A percentile compares a stretch with the other conserved stretches of the same genome.
Conservation (phyloP, 2,797 vertebrate genomes). For the Sebastes steindachneri region DNA sequence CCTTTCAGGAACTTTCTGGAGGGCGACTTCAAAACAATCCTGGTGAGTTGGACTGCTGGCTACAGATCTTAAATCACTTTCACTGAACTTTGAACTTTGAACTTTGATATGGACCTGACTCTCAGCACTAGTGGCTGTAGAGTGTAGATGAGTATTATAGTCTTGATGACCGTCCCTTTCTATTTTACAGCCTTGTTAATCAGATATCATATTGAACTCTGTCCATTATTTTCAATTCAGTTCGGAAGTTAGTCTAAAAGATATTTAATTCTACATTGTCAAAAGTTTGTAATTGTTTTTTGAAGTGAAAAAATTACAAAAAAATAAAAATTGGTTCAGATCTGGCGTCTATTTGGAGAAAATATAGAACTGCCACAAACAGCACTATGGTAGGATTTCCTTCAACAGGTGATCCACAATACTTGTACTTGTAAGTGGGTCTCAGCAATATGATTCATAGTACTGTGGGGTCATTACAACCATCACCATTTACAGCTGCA, state of each 20-base stretch:
- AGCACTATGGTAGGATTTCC: not conserved
- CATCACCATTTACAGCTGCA: not conserved
- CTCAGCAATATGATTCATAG: not conserved
- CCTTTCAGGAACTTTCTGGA: slow-evolving; percentile 98
- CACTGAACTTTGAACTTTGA: not conserved
- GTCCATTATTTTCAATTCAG: not conserved
- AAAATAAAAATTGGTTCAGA: not conserved
- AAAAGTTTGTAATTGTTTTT: not conserved
- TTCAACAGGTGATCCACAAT: not conserved
- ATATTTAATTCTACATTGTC: not conserved
- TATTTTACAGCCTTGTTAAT: not conserved
- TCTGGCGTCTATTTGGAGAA: not conserved
- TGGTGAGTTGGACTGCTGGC: slow-evolving; percentile 85
- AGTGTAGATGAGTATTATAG: not conserved
- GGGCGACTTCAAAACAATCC: slow-evolving; percentile 98
- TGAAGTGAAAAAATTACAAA: not conserved
- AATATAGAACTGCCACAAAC: not conserved
- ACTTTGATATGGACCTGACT: not conserved
- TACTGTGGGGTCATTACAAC: not conserved
- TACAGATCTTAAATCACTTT: not conserved
- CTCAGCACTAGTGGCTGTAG: not conserved
- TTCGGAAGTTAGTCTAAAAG: not conserved
- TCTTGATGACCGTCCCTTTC: not conserved
- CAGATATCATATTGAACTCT: not conserved
- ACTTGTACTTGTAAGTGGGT: not conserved